Evolutionary conservation across 2,113 vertebrate genomes (phyloP).

Genomic region (Oreotrochilus melanogaster): DNA sequence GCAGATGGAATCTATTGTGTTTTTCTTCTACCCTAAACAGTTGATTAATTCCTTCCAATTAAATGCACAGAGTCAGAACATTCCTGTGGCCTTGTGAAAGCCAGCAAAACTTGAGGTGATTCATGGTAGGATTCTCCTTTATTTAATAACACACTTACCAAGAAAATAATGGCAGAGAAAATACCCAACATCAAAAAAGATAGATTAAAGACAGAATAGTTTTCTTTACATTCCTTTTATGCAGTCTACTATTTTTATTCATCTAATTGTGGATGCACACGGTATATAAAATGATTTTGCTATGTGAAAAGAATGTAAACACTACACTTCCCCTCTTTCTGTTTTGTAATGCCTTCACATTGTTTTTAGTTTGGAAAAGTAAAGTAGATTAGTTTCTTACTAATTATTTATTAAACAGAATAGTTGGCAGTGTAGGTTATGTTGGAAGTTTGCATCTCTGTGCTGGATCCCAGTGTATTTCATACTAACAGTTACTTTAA

Average conservation of each 20-base stretch:
- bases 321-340: not conserved
- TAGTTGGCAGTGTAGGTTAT: not conserved
- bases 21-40: not conserved
- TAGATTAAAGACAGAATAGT: not conserved
- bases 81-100: slow-evolving; percentile 23
- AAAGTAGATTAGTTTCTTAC: not conserved
- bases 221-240: not conserved
- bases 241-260: not conserved
- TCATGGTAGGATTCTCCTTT: not conserved
- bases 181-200: not conserved
- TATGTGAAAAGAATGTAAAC: not conserved
- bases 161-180: not conserved
- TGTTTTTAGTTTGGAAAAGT: slow-evolving; percentile 10
- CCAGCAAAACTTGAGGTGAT: not conserved
- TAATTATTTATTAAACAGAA: slow-evolving; percentile 41
- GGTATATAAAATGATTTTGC: not conserved
- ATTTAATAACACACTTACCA: not conserved
- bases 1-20: not conserved
- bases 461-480: not conserved
- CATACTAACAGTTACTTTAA: not conserved
- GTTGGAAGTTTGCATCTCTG: not conserved
- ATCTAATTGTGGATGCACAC: not conserved
- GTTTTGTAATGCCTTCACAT: not conserved
- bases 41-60: slow-evolving; percentile 15
- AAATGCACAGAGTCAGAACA: not conserved